phyloP scores from a whole-genome alignment of 2,113 vertebrate species.

The Brienomyrus longianalis region DNA sequence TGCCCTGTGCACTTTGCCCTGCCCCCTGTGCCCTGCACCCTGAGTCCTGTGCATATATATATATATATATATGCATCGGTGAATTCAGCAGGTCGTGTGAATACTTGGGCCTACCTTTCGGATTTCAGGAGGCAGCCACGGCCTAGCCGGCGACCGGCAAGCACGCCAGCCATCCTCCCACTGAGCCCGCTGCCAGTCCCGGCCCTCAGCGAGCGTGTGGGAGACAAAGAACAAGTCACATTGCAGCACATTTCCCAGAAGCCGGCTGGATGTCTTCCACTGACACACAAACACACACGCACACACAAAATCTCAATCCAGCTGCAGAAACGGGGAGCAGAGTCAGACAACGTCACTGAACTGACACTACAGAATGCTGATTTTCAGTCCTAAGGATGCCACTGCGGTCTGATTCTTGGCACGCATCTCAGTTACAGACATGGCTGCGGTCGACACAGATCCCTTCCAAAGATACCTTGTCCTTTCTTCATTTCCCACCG shows the following conservation, averaged over 20 bases:
- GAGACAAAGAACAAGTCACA: neutral
- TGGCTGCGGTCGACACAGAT: neutral
- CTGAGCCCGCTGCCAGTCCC: neutral
- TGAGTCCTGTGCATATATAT: too few species aligned
- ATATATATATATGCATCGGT: neutral
- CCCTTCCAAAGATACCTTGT: neutral
- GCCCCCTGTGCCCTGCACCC: too few species aligned
- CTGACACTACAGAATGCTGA: neutral
- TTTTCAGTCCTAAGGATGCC: neutral
- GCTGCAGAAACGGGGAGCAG: neutral
- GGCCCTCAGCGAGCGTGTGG: neutral
- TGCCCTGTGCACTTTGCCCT: too few species aligned
- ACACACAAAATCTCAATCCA: conserved; percentile 2
- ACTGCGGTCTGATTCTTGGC: neutral
- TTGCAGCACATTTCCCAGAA: neutral
- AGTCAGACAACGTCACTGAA: neutral
- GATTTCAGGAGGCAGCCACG: neutral
- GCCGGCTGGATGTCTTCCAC: neutral
- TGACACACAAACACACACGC: neutral
- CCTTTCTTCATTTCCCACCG: neutral
- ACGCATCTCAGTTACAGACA: neutral
- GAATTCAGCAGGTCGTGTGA: neutral
- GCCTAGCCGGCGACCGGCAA: neutral
- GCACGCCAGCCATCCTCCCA: neutral
- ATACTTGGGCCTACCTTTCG: neutral